Evolutionary conservation across 2,888 invertebrate species (phyloP), one percentile per base, ranked within the genome.

Genomic region (Plutella xylostella): DNA sequence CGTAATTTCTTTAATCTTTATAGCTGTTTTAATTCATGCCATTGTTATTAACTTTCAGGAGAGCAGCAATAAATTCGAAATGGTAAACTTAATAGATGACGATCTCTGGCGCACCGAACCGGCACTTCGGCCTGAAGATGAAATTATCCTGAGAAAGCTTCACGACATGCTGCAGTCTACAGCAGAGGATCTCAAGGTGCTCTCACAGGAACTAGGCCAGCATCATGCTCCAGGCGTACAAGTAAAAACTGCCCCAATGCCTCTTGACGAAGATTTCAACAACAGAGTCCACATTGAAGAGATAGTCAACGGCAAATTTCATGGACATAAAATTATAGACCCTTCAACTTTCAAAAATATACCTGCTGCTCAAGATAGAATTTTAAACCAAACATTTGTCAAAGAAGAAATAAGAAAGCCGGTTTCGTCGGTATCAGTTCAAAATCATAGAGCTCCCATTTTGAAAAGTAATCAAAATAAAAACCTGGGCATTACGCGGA

Each of bases 141-240:
- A 84, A 68, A 64, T 75, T 42, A 64, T 76, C 49, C 55, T 79
- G 53, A 68, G 72, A 47, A 76, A 74, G 62, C 63, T 85, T 53
- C 78, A 77, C 56, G 79, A 78, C 40, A 76, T 82, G 76, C 70
- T 85, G 61, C 77, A 76, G 64, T 72, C 78, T 46, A 82, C 84
- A 56, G 76, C 84, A 52, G 76, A 74, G 55, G 82, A 83, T 61
- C 65, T 85, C 44, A 77, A 78, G 58, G 60, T 71, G 56, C 72
- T 85, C 45, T 75, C 82, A 45, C 72, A 71, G 34, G 80, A 79
- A 64, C 57, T 82, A 51, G 59, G 67, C 11, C 72, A 70, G 59
- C 63, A 61, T 55, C 74, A 70, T 52, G 65, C 73, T 51, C 72
- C 77, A 31, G 67, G 68, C 45, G 58, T 69, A 41, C 77, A 68